Evolutionary conservation across 2,797 vertebrate species (phyloP), one percentile per base, ranked within the genome.

Genomic region (Yasuhikotakia modesta): DNA sequence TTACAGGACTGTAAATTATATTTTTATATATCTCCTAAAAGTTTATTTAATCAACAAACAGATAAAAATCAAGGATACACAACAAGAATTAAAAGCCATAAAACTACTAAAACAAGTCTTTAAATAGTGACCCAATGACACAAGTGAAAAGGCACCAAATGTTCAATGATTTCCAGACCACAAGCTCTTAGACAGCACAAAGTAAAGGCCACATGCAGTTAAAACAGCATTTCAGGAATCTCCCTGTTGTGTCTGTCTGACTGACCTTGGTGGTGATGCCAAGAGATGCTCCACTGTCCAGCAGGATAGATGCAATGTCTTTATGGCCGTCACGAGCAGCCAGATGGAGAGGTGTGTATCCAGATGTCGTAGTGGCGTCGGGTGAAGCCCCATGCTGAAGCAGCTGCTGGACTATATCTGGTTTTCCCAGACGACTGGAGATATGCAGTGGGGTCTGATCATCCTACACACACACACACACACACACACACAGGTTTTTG

Each of bases 391-490:
- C 96, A 60, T 95, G 95, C 65, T 94, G 92, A 46, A 99, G 86
- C 66, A 99, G 90, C 90, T 95, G 96, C 76, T 96, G 96, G 14
- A 99, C 95, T 13, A 99, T 99, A 79, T 99, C 97, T 0, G 94
- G 95, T 82, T 99, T 99, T 2, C 97, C 98, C 46, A 99, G 87
- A 2, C 97, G 95, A 64, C 96, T 96, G 5, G 97, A 94, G 84
- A 99, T 98, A 87, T 99, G 98, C 86, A 99, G 91, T 0, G 98
- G 96, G 0, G 97, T 99, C 90, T 99, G 98, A 87, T 99, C 95
- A 55, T 99, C 97, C 98, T 99, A 86, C 67, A 57, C 65, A 50
- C 12, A 73, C 21, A 69, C 10, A 45, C 35, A 73, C 45, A 77
- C 50, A 79, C n/a, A 71, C 12, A 69, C n/a, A 24, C 10, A n/a